A percentile compares a stretch with the other conserved stretches of the same genome.
phyloP scores from a whole-genome alignment of 2,797 vertebrate genomes.

The Gobionotothen gibberifrons region DNA sequence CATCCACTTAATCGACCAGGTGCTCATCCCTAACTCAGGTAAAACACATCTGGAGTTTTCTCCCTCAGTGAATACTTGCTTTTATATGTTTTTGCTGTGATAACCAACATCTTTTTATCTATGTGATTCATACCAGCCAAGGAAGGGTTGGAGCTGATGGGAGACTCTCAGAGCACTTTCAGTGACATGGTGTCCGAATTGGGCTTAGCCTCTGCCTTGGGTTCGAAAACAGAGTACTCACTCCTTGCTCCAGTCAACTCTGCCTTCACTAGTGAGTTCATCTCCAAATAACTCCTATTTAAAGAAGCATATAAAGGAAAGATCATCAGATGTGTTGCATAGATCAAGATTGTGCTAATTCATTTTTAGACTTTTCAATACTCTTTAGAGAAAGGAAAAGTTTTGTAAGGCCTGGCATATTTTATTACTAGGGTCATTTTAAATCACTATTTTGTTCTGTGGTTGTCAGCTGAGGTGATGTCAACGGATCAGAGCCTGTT shows the following conservation, averaged over 20 bases:
- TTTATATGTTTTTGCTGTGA: not conserved
- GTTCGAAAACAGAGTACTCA: conserved; percentile 89
- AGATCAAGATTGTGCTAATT: not conserved
- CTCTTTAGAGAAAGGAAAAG: not conserved
- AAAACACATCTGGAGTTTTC: conserved; percentile 52
- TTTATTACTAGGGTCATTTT: not conserved
- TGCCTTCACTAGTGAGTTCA: conserved; percentile 89
- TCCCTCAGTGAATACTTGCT: not conserved
- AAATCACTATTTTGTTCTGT: conserved; percentile 16
- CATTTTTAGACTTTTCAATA: not conserved
- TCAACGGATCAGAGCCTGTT: conserved; percentile 87
- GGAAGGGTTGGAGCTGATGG: conserved; percentile 90
- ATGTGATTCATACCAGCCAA: conserved; percentile 85
- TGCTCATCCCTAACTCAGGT: conserved; percentile 95
- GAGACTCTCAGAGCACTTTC: conserved; percentile 88
- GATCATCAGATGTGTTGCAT: not conserved
- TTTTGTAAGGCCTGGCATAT: not conserved
- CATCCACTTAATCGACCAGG: conserved; percentile 92
- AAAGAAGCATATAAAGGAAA: not conserved
- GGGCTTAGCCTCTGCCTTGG: conserved; percentile 86
- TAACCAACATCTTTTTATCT: conserved; percentile 8
- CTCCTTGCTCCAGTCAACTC: conserved; percentile 90
- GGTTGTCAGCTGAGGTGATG: conserved; percentile 87
- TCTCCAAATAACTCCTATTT: not conserved
- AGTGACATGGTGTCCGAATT: conserved; percentile 88